Conservation (phyloP, 2,888 invertebrate genomes). For the Ypsolopha sequella region DNA sequence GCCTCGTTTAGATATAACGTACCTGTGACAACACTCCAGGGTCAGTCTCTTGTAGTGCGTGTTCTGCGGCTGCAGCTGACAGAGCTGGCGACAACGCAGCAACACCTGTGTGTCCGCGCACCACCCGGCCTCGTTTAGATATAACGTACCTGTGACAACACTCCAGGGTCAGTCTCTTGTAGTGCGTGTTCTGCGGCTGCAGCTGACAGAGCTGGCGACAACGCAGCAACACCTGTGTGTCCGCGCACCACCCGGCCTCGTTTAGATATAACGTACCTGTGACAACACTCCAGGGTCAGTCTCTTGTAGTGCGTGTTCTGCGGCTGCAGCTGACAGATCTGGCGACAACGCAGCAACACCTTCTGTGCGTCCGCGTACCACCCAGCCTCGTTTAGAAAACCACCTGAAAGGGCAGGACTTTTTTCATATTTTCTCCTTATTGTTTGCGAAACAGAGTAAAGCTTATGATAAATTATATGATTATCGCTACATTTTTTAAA, state of each 20-base stretch:
- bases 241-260: conserved; percentile 89
- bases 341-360: too few relatives aligned
- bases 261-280: conserved; percentile 81
- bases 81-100: conserved; percentile 75
- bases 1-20: conserved; percentile 14
- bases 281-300: background rate
- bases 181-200: conserved; percentile 63
- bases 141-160: conserved; percentile 84
- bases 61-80: conserved; percentile 65
- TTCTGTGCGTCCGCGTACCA: too few relatives aligned
- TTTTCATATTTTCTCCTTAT: too few relatives aligned
- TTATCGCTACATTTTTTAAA: too few relatives aligned
- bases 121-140: background rate
- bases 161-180: conserved; percentile 79
- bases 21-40: conserved; percentile 91
- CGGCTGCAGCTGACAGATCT: too few relatives aligned
- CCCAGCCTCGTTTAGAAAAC: conserved; percentile 80
- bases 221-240: conserved; percentile 79
- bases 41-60: conserved; percentile 74
- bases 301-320: too few relatives aligned
- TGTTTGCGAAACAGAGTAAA: too few relatives aligned
- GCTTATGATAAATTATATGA: too few relatives aligned
- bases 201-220: conserved; percentile 76
- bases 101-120: too few relatives aligned
- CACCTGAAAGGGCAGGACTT: conserved; percentile 50